Base-by-base conservation (phyloP, 1,140 invertebrate species). In the Luehdorfia chinensis region DNA sequence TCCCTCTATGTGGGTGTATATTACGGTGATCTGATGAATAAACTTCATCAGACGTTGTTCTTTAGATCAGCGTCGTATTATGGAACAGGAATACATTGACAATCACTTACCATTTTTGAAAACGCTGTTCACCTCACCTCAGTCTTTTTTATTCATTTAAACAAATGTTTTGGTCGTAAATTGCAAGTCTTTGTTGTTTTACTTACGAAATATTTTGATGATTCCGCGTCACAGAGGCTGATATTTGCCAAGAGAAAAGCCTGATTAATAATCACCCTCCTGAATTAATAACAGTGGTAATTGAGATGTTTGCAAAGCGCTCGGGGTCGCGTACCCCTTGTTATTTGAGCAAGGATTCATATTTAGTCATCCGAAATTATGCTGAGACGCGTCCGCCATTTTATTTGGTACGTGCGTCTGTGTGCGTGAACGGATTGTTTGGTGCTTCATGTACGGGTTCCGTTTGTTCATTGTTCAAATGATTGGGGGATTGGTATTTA, bases 201-300 rank as follows among this genome's bases (percentile, higher is more conserved):
- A n/a, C n/a, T n/a, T n/a, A n/a, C n/a, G n/a, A n/a, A n/a, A n/a
- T n/a, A n/a, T n/a, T n/a, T n/a, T n/a, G 4, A 2, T 14, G 19
- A 19, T 57, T 52, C 49, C 47, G 47, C 50, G 56, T 55, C 56
- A 51, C 56, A 55, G 50, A 37, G 6, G 36, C 27, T 51, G 49
- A 45, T 60, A 50, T 66, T 63, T 59, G 47, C 45, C 45, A 36
- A 62, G 54, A 59, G 8, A 54, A 58, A 52, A 59, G 55, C 53
- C 47, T 66, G 66, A 67, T 67, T 70, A 73, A 70, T 56, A 67
- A 66, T 55, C 55, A 59, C 55, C 59, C 70, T 59, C 27, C 55
- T 56, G 64, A 70, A 75, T 73, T 75, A 75, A 75, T 72, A 75
- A 75, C 36, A 45, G 36, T 43, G 45, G 72, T 75, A 75, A 75